Conservation (phyloP, 2,797 vertebrate genomes). For the Helicolenus hilgendorfi region DNA sequence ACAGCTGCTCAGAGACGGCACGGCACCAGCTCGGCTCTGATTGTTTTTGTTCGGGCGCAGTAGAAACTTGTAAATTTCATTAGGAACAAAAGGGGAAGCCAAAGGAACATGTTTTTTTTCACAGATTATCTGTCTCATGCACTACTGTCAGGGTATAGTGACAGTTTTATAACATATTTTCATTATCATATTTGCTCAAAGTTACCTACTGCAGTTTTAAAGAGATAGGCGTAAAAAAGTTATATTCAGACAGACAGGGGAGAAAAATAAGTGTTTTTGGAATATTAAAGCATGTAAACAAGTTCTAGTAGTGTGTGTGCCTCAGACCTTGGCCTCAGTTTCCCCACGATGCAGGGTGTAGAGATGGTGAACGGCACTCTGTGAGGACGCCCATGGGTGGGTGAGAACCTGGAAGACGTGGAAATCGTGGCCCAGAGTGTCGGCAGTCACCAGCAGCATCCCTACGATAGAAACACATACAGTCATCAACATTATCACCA, state of each 20-base stretch:
- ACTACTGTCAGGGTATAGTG: too few species aligned
- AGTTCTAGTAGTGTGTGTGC: constrained; percentile 12
- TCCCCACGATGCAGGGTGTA: constrained; percentile 99
- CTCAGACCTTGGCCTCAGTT: constrained; percentile 97
- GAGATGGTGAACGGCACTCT: constrained; percentile 98
- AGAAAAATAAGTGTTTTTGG: too few species aligned
- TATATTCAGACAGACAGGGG: background rate
- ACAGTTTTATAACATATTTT: too few species aligned
- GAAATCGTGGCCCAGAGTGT: constrained; percentile 97
- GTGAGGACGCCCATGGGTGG: constrained; percentile 97
- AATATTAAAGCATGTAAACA: too few species aligned
- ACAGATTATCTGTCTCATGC: too few species aligned
- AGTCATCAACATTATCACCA: background rate
- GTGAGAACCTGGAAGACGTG: constrained; percentile 98
- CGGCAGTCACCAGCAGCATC: constrained; percentile 98
- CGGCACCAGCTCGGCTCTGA: fast-evolving
- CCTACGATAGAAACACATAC: constrained; percentile 84
- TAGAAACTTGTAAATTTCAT: too few species aligned
- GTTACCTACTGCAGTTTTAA: background rate
- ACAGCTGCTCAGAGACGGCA: too few species aligned
- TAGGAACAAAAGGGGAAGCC: fast-evolving
- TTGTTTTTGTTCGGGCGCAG: fast-evolving
- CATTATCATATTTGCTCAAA: background rate
- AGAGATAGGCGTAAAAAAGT: background rate
- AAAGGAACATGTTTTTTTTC: too few species aligned